Conservation (phyloP, 1,140 invertebrate genomes). For the Oscheius sp. region DNA sequence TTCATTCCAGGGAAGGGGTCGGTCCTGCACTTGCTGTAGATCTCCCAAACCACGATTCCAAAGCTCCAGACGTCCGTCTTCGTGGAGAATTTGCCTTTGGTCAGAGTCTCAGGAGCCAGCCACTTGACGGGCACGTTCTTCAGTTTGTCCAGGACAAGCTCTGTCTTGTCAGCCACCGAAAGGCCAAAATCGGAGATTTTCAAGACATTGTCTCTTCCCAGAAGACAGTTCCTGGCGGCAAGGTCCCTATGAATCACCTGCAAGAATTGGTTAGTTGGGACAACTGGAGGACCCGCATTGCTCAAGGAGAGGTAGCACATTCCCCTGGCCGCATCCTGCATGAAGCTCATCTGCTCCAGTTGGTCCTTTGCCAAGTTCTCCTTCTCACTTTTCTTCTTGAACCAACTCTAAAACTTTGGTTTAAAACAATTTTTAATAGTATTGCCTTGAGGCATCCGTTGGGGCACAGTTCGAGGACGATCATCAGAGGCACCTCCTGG, state of each 20-base stretch:
- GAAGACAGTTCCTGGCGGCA: constrained; percentile 41
- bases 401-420: not conserved
- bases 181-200: constrained; percentile 50
- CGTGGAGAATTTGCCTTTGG: constrained; percentile 83
- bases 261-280: too few relatives aligned
- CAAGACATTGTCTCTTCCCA: constrained; percentile 23
- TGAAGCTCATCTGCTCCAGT: constrained; percentile 65
- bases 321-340: constrained; percentile 86
- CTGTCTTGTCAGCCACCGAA: constrained; percentile 35
- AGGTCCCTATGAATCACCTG: constrained; percentile 28
- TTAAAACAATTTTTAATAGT: not conserved
- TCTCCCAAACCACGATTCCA: constrained; percentile 92
- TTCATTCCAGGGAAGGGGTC: constrained; percentile 85
- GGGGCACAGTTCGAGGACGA: constrained; percentile 92
- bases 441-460: constrained; percentile 66
- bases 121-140: constrained; percentile 45
- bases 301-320: constrained; percentile 92
- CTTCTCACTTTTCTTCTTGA: not conserved
- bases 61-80: constrained; percentile 98
- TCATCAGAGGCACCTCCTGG: constrained; percentile 96
- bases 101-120: constrained; percentile 40
- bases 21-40: constrained; percentile 86
- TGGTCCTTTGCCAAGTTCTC: not conserved
- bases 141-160: constrained; percentile 44
- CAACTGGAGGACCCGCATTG: too few relatives aligned